Evolutionary conservation across 2,888 invertebrate genomes (phyloP).

Genomic region (Cantharis nigra): DNA sequence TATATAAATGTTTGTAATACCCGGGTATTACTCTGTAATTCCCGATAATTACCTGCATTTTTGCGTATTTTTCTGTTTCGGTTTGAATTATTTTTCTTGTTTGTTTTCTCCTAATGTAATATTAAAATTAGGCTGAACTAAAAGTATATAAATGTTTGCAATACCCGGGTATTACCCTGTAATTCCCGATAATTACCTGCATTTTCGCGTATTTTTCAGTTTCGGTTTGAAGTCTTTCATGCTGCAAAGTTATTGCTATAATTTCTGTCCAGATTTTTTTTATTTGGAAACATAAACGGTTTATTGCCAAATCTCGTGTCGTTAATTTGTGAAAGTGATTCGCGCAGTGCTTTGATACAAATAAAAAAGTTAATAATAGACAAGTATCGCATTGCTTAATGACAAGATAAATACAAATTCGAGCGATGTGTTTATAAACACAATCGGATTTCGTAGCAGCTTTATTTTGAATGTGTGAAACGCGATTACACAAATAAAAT

Average conservation of each 20-base stretch:
- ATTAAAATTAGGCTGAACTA: no score
- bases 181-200: not conserved
- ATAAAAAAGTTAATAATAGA: not conserved
- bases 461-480: slow-evolving; percentile 4
- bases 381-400: not conserved
- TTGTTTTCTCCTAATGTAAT: no score
- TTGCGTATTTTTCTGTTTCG: no score
- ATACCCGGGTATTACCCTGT: not conserved
- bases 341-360: not conserved
- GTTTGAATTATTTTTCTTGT: no score
- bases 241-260: not conserved
- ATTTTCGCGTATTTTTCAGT: not conserved
- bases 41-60: no score
- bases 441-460: not conserved
- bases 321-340: not conserved
- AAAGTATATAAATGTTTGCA: no score
- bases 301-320: not conserved
- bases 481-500: slow-evolving; percentile 12
- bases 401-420: not conserved
- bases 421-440: not conserved
- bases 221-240: not conserved
- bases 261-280: not conserved
- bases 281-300: not conserved
- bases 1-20: no score
- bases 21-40: no score